Evolutionary conservation across 1,140 invertebrate genomes (phyloP).

Genomic region (Diuraphis noxia): DNA sequence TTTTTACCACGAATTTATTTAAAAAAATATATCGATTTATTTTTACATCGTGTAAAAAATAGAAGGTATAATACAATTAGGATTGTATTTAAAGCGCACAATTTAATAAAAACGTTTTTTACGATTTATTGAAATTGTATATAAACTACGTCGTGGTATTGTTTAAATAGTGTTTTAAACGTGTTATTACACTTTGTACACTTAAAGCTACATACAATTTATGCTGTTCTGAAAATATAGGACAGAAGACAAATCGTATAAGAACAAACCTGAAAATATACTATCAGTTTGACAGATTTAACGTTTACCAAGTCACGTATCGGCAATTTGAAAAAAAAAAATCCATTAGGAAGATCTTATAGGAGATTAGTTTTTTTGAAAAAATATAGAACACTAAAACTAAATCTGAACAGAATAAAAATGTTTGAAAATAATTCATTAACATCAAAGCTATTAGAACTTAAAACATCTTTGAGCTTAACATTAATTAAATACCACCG

Average conservation of each 20-base stretch:
- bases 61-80: background rate
- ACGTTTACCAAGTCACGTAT: background rate
- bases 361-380: background rate
- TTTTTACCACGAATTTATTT: too few species aligned
- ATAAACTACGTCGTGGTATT: background rate
- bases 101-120: background rate
- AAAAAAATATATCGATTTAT: background rate
- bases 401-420: background rate
- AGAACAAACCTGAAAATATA: background rate
- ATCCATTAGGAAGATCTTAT: background rate
- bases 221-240: background rate
- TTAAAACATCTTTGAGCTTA: background rate
- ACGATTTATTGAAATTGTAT: background rate
- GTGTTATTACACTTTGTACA: background rate
- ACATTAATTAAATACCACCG: background rate
- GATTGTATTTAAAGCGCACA: background rate
- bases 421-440: background rate
- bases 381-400: background rate
- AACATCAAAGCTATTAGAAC: background rate
- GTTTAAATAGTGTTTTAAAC: background rate
- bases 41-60: background rate
- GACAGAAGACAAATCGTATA: background rate
- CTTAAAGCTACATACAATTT: too few species aligned
- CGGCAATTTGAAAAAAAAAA: background rate
- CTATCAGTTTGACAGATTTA: background rate